Percentiles rank a stretch among this genome's conserved stretches.
Conservation (phyloP, 2,113 vertebrate genomes). For the Proteles cristata region DNA sequence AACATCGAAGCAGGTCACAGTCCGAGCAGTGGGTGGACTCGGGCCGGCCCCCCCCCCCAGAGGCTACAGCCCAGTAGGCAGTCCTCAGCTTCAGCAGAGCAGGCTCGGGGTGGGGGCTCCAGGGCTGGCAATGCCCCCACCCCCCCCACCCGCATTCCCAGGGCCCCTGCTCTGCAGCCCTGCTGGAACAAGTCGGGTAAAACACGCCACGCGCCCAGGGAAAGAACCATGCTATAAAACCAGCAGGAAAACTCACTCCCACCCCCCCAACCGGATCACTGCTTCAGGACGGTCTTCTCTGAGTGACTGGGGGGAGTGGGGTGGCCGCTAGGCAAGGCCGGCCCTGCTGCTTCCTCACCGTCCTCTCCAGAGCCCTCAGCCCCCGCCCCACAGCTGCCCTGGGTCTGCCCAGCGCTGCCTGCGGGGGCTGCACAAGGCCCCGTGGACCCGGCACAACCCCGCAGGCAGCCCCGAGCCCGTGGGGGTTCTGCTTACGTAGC, state of each 20-base stretch:
- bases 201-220: background rate
- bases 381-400: background rate
- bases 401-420: background rate
- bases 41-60: background rate
- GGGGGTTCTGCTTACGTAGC: rapidly evolving
- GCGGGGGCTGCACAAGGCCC: no score
- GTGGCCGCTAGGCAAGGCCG: background rate
- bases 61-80: rapidly evolving
- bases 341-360: background rate
- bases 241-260: background rate
- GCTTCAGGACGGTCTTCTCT: background rate
- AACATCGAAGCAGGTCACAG: background rate
- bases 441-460: background rate
- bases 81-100: background rate
- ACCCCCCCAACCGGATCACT: background rate
- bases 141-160: background rate
- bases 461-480: background rate
- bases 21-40: no score
- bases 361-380: background rate
- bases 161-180: no score
- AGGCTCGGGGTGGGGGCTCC: background rate
- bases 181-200: background rate
- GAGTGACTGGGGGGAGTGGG: no score
- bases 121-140: background rate
- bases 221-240: background rate